These are phyloP conservation scores for Atrichornis clamosus DNA, from an alignment of 2,113 vertebrate genomes.

Conservation along the genomic window DNA sequence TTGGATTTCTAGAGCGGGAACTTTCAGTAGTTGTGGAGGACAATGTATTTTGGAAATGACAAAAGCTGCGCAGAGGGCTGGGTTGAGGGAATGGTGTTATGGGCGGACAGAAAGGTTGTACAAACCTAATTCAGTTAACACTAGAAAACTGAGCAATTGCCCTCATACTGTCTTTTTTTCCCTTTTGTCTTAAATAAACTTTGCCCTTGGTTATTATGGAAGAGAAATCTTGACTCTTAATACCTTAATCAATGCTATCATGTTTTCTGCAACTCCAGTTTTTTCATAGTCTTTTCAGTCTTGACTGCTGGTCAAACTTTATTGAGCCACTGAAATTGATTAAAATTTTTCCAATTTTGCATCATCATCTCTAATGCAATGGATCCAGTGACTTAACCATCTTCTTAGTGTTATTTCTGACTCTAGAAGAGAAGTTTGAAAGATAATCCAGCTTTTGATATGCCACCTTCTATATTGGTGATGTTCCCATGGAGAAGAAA, in stretches of 20 bases:
- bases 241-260: neutral
- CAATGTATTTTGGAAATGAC: neutral
- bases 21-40: neutral
- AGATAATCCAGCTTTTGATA: neutral
- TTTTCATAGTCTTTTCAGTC: neutral
- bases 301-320: neutral
- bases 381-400: neutral
- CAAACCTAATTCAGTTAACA: neutral
- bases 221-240: neutral
- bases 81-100: accelerated
- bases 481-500: neutral
- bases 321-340: conserved; percentile 30
- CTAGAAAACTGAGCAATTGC: neutral
- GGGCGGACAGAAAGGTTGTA: neutral
- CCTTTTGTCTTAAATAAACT: neutral
- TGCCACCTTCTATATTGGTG: neutral
- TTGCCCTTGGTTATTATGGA: neutral
- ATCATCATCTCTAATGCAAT: neutral
- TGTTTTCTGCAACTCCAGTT: neutral
- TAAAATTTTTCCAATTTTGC: neutral
- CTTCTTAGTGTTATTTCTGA: neutral
- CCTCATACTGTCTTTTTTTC: neutral
- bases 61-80: neutral
- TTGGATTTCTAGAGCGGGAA: neutral
- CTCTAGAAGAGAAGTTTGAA: neutral